Evolutionary conservation across 1,140 invertebrate species (phyloP), one percentile per base, ranked within the genome.

Genomic region (Drosophila ficusphila): DNA sequence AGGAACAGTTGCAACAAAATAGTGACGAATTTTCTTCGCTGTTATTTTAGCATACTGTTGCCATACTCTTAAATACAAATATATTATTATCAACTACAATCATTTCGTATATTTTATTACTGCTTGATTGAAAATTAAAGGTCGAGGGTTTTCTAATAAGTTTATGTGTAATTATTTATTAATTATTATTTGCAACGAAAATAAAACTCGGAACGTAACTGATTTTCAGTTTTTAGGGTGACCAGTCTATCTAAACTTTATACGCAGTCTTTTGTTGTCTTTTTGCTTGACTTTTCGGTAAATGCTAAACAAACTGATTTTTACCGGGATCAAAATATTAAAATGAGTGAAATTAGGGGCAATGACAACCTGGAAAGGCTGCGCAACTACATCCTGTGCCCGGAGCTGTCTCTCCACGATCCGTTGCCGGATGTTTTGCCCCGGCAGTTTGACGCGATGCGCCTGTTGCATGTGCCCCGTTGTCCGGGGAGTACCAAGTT

Each of bases 341-440:
- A 18, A 34, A 85, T 85, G 81, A 49, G 23, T 31, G 21, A 51
- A 2, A 86, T 86, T 23, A 36, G 34, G 29, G 72, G 67, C 7
- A 60, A 67, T 16, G 74, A 91, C 31, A 90, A 90, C 44, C 64
- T 61, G 34, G 64, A 78, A 31, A 81, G 83, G 47, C 58, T 91
- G 27, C 64, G 61, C 6, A 70, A 76, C 11, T 91, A 90, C 34
- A 91, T 91, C 53, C 67, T 91, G 4, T 67, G 70, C 12, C 90
- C 90, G 14, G 75, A 91, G 4, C 62, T 91, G 49, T 44, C 74
- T 14, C 90, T 91, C 1, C 85, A 90, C 36, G 64, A 91, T 73
- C 90, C 90, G 0, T 19, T 86, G 46, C 90, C 86, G 1, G 73
- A 89, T 44, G 65, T 91, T 3, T 29, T 91, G 46, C 86, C 86